Percentiles rank a stretch among this genome's conserved stretches.
Evolutionary conservation across 2,888 invertebrate genomes (phyloP).

Genomic region (Dimorphilus gyrociliatus): DNA sequence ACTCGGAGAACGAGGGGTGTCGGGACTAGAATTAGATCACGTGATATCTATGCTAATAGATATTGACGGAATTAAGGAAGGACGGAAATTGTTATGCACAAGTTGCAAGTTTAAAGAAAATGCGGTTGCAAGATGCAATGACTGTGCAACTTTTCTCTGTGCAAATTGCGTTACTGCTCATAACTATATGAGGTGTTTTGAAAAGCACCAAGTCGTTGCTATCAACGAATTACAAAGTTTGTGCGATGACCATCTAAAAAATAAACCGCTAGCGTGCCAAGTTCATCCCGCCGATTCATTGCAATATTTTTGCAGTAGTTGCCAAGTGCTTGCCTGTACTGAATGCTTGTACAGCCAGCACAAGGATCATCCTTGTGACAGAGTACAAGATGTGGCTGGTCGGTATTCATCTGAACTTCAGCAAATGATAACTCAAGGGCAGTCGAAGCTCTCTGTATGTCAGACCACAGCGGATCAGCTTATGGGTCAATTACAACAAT

Average conservation of each 20-base stretch:
- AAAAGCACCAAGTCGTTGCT: constrained; percentile 53
- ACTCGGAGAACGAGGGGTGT: constrained; percentile 39
- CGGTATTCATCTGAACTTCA: too few relatives aligned
- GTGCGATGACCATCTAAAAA: constrained; percentile 73
- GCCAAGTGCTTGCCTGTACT: constrained; percentile 64
- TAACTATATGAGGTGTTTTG: constrained; percentile 89
- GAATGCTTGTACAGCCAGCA: constrained; percentile 71
- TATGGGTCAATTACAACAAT: too few relatives aligned
- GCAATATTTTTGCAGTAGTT: constrained; percentile 71
- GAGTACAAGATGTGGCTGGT: too few relatives aligned
- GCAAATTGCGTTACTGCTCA: constrained; percentile 86
- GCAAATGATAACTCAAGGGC: too few relatives aligned
- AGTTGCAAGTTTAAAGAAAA: constrained; percentile 88
- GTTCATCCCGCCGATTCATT: constrained; percentile 64
- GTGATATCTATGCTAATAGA: constrained; percentile 49
- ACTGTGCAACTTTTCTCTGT: constrained; percentile 84
- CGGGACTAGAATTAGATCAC: constrained; percentile 66
- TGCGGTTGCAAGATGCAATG: constrained; percentile 79
- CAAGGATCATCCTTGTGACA: constrained; percentile 68
- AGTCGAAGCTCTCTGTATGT: too few relatives aligned
- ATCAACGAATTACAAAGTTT: constrained; percentile 4
- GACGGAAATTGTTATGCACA: constrained; percentile 59
- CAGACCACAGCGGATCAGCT: too few relatives aligned
- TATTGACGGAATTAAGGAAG: constrained; percentile 48
- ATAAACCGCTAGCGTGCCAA: constrained; percentile 70